phyloP scores from a whole-genome alignment of 2,113 vertebrate genomes.

The Damaliscus lunatus region DNA sequence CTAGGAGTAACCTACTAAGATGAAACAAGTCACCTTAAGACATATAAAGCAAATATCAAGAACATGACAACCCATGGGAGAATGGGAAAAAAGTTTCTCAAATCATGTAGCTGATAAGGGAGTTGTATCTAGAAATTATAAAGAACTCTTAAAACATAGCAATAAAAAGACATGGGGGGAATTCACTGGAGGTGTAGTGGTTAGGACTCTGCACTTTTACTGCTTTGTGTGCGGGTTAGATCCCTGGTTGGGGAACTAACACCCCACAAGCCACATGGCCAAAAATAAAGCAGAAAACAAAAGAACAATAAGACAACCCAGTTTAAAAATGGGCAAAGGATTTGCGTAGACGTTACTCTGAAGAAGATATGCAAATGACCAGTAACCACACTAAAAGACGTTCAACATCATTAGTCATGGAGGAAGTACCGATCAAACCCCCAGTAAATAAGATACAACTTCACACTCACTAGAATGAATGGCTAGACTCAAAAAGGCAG shows the following conservation, averaged over 20 bases:
- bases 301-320: not conserved
- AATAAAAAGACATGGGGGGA: not conserved
- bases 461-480: not conserved
- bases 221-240: not conserved
- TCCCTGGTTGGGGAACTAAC: not conserved
- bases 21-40: not conserved
- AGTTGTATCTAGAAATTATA: not conserved
- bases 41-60: not conserved
- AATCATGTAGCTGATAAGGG: not conserved
- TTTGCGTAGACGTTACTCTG: not conserved
- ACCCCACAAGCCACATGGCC: not conserved
- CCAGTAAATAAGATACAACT: not conserved
- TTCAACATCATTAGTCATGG: not conserved
- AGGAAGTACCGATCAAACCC: not conserved
- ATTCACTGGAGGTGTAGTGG: not conserved
- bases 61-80: not conserved
- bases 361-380: not conserved
- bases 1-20: not conserved
- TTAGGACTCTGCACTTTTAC: not conserved
- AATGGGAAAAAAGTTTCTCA: not conserved
- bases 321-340: not conserved
- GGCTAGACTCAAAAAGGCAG: not conserved
- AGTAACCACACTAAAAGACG: not conserved
- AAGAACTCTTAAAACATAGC: not conserved
- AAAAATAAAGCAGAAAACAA: not conserved